Base-by-base conservation (phyloP, 2,113 vertebrate genomes). In the Atherinomorus stipes region DNA sequence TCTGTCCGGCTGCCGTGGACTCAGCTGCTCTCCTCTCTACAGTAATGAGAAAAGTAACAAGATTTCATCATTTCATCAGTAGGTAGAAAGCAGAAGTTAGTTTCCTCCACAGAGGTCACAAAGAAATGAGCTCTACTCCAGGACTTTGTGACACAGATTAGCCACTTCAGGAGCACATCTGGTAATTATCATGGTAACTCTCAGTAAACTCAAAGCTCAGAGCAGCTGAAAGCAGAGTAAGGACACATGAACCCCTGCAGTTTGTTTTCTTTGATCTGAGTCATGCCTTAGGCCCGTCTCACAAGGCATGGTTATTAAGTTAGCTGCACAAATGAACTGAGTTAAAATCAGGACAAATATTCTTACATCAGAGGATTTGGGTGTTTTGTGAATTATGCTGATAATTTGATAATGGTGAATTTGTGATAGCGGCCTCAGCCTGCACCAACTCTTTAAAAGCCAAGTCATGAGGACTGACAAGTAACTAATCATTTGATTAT, bases 141-240 rank as follows among this genome's bases (percentile, higher is more conserved):
- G 18, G 51, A 75, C 58, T 80, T 60, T 70, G 63, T 75, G 37
- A 61, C 74, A 82, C 75, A 78, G 84, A 86, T 78, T 75, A 78
- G 52, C 49, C 76, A 23, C 80, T 80, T 67, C 11, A 71, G 61
- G 47, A 73, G 52, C 28, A 82, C 73, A 80, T 87, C 63, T 81
- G 69, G 77, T 74, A 72, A 81, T 76, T 76, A 76, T 78, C 57
- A 67, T 16, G 40, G 64, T 34, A 61, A 81, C 74, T 42, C 71
- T 85, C 74, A 64, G 70, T 50, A 50, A 76, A 62, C 64, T 60
- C 18, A n/a, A 28, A 26, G 18, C 57, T 71, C 60, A 47, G 62
- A 71, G 47, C 61, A 61, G 76, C 58, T 78, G 65, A 64, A 49
- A 26, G 69, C 52, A 60, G 76, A 83, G 51, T 50, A 56, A 85